These are phyloP conservation scores for Anniella stebbinsi DNA, from an alignment of 2,797 vertebrate genomes.

Conservation along the genomic window DNA sequence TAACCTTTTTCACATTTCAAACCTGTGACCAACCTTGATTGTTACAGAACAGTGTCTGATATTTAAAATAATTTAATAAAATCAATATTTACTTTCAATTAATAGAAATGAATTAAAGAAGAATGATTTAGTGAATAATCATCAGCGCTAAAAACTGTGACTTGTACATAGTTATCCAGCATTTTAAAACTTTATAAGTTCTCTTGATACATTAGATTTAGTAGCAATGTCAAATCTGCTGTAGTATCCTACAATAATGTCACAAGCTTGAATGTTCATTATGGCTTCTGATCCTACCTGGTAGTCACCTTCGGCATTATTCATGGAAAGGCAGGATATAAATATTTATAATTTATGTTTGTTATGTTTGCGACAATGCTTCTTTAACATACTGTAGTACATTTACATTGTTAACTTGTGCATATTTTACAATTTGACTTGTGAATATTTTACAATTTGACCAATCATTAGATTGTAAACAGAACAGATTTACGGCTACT, in stretches of 20 bases:
- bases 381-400: conserved; percentile 32
- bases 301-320: background rate
- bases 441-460: conserved; percentile 30
- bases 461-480: conserved; percentile 44
- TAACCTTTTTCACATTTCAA: background rate
- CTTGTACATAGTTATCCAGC: conserved; percentile 47
- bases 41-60: conserved; percentile 25
- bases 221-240: conserved; percentile 15
- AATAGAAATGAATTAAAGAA: background rate
- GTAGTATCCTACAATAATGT: background rate
- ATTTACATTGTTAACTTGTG: conserved; percentile 42
- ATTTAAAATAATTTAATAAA: background rate
- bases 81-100: background rate
- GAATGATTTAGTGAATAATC: background rate
- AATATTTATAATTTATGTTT: conserved; percentile 12
- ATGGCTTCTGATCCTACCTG: conserved; percentile 4
- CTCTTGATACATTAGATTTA: conserved; percentile 1
- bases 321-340: background rate
- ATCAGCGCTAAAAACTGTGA: conserved; percentile 8
- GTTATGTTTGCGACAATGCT: background rate
- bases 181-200: conserved; percentile 60
- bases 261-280: background rate
- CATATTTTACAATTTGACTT: conserved; percentile 36
- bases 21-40: conserved; percentile 2
- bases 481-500: conserved; percentile 34